Conservation (phyloP, 1,140 invertebrate species). For the Oryctes rhinoceros region DNA sequence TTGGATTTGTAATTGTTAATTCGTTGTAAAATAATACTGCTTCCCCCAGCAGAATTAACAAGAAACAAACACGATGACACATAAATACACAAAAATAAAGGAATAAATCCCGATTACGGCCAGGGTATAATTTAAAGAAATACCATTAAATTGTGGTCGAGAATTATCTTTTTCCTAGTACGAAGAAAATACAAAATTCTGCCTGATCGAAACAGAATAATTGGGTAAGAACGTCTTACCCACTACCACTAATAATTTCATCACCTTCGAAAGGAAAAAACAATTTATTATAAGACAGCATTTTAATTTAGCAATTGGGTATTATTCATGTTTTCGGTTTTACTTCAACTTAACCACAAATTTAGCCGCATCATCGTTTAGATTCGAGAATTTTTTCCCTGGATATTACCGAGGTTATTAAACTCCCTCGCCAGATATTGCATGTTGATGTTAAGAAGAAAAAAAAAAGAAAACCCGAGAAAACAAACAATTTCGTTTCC, state of each 20-base stretch:
- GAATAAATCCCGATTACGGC: too few species aligned
- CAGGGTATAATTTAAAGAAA: too few species aligned
- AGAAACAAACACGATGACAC: not conserved
- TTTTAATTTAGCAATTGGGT: not conserved
- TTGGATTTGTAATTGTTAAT: too few species aligned
- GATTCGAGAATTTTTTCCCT: constrained; percentile 3
- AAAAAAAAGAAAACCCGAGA: not conserved
- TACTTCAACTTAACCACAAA: not conserved
- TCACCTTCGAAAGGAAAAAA: not conserved
- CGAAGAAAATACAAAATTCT: not conserved
- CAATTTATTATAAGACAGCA: not conserved
- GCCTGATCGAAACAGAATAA: not conserved
- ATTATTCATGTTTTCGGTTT: constrained; percentile 1
- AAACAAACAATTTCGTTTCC: constrained; percentile 18
- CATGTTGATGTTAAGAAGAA: not conserved
- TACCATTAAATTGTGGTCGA: too few species aligned
- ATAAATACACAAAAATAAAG: too few species aligned
- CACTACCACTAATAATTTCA: not conserved
- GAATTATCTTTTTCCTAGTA: too few species aligned
- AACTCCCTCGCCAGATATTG: not conserved
- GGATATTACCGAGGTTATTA: not conserved
- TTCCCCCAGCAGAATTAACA: too few species aligned
- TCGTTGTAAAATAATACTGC: too few species aligned
- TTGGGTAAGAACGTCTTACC: not conserved
- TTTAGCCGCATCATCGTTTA: not conserved